These are phyloP conservation scores for Torymus texanus DNA, from an alignment of 2,888 invertebrate genomes.

Conservation along the genomic window DNA sequence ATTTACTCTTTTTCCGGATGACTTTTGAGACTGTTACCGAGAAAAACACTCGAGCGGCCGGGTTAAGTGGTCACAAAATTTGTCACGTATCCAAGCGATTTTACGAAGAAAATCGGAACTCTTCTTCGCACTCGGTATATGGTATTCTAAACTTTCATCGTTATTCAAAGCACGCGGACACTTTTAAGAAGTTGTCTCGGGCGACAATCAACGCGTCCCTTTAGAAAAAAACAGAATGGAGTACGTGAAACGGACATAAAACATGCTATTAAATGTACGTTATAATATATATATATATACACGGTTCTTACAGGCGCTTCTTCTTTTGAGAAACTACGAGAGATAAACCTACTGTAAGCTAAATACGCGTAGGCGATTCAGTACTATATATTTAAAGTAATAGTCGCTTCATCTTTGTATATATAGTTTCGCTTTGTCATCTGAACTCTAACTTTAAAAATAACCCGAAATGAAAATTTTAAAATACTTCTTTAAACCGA, in stretches of 20 bases:
- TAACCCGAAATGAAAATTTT: too few species aligned
- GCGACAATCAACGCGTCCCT: not conserved
- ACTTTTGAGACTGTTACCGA: conserved; percentile 5
- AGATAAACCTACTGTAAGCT: too few species aligned
- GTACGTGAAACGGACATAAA: not conserved
- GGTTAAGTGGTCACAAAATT: conserved; percentile 22
- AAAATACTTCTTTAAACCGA: too few species aligned
- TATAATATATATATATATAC: not conserved
- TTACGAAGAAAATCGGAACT: conserved; percentile 8
- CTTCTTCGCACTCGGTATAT: not conserved
- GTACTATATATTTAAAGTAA: too few species aligned
- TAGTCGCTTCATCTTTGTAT: too few species aligned
- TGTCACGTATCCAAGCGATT: conserved; percentile 23
- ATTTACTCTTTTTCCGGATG: not conserved
- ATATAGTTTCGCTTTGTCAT: too few species aligned
- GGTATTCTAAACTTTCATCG: conserved; percentile 15
- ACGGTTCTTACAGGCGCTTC: too few species aligned
- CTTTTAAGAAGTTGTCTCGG: conserved; percentile 7
- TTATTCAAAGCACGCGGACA: conserved; percentile 11
- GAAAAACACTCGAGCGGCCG: conserved; percentile 9
- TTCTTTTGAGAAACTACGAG: too few species aligned
- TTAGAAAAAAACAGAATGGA: not conserved
- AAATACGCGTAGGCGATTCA: too few species aligned
- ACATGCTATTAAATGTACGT: conserved; percentile 11
- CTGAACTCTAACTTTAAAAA: too few species aligned